A percentile compares a stretch with the other conserved stretches of the same genome.
phyloP scores from a whole-genome alignment of 2,113 vertebrate genomes.

The Redunca redunca region DNA sequence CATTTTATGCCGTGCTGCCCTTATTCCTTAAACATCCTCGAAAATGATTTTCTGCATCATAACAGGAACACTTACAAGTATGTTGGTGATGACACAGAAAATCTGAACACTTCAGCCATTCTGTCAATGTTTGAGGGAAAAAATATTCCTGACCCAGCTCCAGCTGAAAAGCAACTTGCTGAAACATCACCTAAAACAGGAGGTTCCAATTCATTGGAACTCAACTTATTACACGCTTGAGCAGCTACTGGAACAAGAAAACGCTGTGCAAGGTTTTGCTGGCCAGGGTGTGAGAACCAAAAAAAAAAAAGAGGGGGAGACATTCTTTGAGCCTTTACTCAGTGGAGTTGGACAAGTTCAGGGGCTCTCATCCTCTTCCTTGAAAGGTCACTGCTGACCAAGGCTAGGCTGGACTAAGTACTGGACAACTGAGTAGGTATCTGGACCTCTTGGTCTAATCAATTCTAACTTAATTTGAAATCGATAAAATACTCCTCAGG shows the following conservation, averaged over 20 bases:
- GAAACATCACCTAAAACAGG: slow-evolving; percentile 65
- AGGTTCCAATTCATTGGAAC: slow-evolving; percentile 49
- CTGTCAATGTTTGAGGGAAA: slow-evolving; percentile 52
- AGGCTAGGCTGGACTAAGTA: not conserved
- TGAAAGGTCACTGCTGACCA: slow-evolving; percentile 28
- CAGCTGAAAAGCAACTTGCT: slow-evolving; percentile 50
- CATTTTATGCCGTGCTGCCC: not conserved
- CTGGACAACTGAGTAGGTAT: not conserved
- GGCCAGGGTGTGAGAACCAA: slow-evolving; percentile 10
- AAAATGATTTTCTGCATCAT: slow-evolving; percentile 30
- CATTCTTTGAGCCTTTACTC: slow-evolving; percentile 26
- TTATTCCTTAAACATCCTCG: slow-evolving; percentile 6
- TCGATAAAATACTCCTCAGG: not conserved
- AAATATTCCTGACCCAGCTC: slow-evolving; percentile 50
- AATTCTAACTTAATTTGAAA: slow-evolving; percentile 41
- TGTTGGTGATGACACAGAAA: not conserved
- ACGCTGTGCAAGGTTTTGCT: slow-evolving; percentile 46
- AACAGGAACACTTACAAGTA: slow-evolving; percentile 48
- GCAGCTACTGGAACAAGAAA: slow-evolving; percentile 62
- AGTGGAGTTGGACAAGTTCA: not conserved
- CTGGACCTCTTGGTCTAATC: not conserved
- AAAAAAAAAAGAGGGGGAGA: not conserved
- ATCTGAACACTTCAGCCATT: slow-evolving; percentile 58
- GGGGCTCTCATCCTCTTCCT: not conserved
- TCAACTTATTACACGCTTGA: slow-evolving; percentile 61